Evolutionary conservation across 2,113 vertebrate species (phyloP), one percentile per base, ranked within the genome.

Genomic region (Polypterus bichir): DNA sequence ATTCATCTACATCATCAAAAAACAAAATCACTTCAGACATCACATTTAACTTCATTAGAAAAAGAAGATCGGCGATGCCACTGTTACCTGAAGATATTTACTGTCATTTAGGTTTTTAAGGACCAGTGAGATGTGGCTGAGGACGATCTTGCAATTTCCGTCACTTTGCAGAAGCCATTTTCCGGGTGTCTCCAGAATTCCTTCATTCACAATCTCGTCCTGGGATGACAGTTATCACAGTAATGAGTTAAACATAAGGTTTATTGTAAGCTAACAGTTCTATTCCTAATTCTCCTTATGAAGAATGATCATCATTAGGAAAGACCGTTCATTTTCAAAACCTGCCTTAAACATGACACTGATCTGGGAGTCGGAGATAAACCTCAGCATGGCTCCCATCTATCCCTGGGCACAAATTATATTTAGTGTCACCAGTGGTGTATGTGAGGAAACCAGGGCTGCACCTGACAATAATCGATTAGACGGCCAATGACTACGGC

Each of bases 141-240:
- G 66, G 57, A 84, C 67, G 45, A 76, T 69, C 3, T 77, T 69
- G 57, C 76, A 80, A 51, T 63, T 68, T 68, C 67, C 78, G 49
- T 76, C 70, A 5, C 0, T 68, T 49, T 73, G 67, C 67, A 89
- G 74, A 57, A 87, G 74, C 3, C 27, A 27, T 27, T n/a, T 65
- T 54, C 76, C 76, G 8, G 88, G 60, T 49, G 73, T 76, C 61
- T 81, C 71, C 49, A 87, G 51, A 3, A 89, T 66, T 54, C 86
- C 78, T 4, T 80, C 74, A 57, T 68, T 73, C 3, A 83, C 62
- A 53, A 88, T 68, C n/a, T 68, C 46, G 9, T 83, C 82, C 86
- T 89, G 66, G 47, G 65, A 73, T 70, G 3, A 27, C 49, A 63
- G 44, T 44, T 27, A 63, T 52, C 51, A 52, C 7, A 8, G 10